A percentile compares a stretch with the other conserved stretches of the same genome.
Conservation (phyloP, 1,140 invertebrate genomes). For the Hypothenemus hampei region DNA sequence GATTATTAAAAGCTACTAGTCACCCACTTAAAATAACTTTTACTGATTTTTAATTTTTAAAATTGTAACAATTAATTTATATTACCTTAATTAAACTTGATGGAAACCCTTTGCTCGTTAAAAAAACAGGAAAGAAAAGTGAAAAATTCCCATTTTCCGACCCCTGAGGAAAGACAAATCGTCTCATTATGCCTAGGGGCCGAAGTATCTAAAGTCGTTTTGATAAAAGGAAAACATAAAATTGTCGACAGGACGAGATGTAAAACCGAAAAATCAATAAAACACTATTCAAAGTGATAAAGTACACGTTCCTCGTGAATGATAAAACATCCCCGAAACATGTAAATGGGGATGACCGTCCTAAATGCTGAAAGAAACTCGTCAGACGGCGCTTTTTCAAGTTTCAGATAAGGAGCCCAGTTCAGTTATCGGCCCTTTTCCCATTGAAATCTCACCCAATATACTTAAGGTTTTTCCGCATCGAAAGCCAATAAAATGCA, state of each 20-base stretch:
- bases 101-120: no score
- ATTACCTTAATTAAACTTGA: no score
- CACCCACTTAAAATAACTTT: no score
- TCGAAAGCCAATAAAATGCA: constrained; percentile 35
- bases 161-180: no score
- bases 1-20: no score
- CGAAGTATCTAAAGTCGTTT: neutral
- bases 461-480: constrained; percentile 30
- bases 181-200: no score
- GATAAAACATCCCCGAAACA: constrained; percentile 30
- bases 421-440: constrained; percentile 14
- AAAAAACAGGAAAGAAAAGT: neutral
- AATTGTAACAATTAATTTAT: no score
- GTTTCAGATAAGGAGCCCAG: constrained; percentile 15
- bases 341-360: constrained; percentile 29
- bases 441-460: constrained; percentile 41
- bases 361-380: constrained; percentile 22
- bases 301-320: constrained; percentile 16
- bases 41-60: no score
- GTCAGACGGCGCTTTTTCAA: constrained; percentile 20
- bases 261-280: constrained; percentile 12
- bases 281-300: constrained; percentile 12
- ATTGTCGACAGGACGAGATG: neutral
- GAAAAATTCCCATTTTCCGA: no score
- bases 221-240: constrained; percentile 8